These are phyloP conservation scores for Numenius arquata DNA, from an alignment of 2,113 vertebrate species.

Conservation along the genomic window DNA sequence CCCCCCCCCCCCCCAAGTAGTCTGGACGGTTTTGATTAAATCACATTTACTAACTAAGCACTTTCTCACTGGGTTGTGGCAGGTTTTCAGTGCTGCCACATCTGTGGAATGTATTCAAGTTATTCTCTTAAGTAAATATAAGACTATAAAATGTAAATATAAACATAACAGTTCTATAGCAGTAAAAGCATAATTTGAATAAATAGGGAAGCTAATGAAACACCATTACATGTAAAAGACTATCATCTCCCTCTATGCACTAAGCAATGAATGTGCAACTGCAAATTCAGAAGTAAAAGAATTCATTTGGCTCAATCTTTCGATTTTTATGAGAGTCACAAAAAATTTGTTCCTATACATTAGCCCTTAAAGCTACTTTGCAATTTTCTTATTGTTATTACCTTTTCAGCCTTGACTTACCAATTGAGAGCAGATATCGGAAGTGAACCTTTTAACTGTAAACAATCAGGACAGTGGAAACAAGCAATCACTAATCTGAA, in stretches of 20 bases:
- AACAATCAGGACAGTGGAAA: neutral
- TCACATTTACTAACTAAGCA: constrained; percentile 16
- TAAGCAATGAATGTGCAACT: neutral
- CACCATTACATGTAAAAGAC: constrained; percentile 33
- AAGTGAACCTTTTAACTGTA: neutral
- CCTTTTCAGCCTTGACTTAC: neutral
- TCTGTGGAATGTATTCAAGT: constrained; percentile 49
- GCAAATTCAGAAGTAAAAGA: neutral
- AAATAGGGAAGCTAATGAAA: constrained; percentile 51
- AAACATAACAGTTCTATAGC: constrained; percentile 25
- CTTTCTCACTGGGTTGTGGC: constrained; percentile 18
- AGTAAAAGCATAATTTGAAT: constrained; percentile 57
- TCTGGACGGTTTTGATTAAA: constrained; percentile 30
- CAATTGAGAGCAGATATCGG: neutral
- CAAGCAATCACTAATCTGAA: neutral
- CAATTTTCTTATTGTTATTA: neutral
- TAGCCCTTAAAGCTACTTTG: neutral
- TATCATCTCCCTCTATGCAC: neutral
- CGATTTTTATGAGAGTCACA: neutral
- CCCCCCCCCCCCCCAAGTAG: neutral
- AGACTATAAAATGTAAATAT: constrained; percentile 57
- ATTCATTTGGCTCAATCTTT: neutral
- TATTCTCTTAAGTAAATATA: constrained; percentile 58
- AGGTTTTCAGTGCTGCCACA: constrained; percentile 32
- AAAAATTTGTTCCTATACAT: neutral